Conservation (phyloP, 2,113 vertebrate genomes). For the Ariopsis seemanni region DNA sequence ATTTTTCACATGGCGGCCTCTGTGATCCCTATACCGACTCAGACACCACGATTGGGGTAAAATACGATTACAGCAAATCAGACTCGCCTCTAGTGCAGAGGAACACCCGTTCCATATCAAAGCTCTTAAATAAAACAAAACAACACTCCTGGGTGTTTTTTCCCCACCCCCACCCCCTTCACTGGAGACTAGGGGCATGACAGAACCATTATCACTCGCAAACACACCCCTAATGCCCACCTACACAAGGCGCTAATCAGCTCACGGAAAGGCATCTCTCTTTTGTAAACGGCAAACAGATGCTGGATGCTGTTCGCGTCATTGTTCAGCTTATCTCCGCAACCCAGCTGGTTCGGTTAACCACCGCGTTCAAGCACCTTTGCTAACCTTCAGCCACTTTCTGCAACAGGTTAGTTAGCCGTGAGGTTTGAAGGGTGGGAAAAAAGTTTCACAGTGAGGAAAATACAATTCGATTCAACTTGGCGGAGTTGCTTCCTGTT, state of each 20-base stretch:
- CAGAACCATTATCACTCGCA: slow-evolving; percentile 32
- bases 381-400: slow-evolving; percentile 2
- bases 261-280: slow-evolving; percentile 66
- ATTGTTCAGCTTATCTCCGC: slow-evolving; percentile 83
- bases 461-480: neutral
- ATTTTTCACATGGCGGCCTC: slow-evolving; percentile 21
- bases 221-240: slow-evolving; percentile 60
- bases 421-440: slow-evolving; percentile 60
- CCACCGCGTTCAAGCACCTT: slow-evolving; percentile 45
- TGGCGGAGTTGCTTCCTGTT: neutral
- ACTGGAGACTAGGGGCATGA: slow-evolving; percentile 12
- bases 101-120: slow-evolving; percentile 13
- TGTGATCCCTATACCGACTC: slow-evolving; percentile 28
- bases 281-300: slow-evolving; percentile 78
- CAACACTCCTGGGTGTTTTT: neutral
- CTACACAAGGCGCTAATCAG: slow-evolving; percentile 74
- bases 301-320: slow-evolving; percentile 71
- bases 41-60: slow-evolving; percentile 14
- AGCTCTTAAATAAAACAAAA: slow-evolving; percentile 37
- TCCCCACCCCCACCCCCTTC: neutral
- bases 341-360: slow-evolving; percentile 69
- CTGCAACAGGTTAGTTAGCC: slow-evolving; percentile 46
- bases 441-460: slow-evolving; percentile 55
- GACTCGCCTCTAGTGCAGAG: slow-evolving; percentile 1
- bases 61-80: slow-evolving; percentile 33